These are phyloP conservation scores for Mixornis gularis DNA, from an alignment of 2,113 vertebrate species.

Conservation along the genomic window DNA sequence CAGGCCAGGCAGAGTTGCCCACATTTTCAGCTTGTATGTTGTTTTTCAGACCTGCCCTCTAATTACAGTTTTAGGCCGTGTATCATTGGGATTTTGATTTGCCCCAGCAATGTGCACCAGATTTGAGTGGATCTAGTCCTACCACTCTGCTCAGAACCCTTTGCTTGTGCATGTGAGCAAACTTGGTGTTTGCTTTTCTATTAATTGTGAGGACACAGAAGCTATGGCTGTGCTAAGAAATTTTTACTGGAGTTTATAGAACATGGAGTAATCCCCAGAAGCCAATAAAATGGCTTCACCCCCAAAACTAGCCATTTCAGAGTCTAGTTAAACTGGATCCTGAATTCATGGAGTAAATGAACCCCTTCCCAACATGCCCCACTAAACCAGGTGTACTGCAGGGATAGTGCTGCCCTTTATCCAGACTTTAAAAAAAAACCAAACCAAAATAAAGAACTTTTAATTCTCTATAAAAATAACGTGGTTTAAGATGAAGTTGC, in stretches of 20 bases:
- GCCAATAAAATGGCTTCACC: not conserved
- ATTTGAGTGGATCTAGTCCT: not conserved
- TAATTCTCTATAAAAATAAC: not conserved
- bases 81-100: not conserved
- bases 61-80: not conserved
- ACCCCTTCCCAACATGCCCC: not conserved
- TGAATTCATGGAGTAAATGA: not conserved
- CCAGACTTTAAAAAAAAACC: not conserved
- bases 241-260: not conserved
- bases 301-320: not conserved
- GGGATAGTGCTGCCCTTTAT: not conserved
- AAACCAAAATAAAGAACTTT: not conserved
- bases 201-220: not conserved
- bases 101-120: not conserved
- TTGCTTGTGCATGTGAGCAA: not conserved
- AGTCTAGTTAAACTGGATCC: not conserved
- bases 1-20: not conserved
- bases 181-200: not conserved
- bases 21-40: not conserved
- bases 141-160: not conserved
- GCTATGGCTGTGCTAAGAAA: not conserved
- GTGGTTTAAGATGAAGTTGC: not conserved
- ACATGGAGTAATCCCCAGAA: not conserved
- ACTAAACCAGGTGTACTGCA: not conserved
- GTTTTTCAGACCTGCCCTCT: not conserved